Evolutionary conservation across 2,797 vertebrate species (phyloP).

Genomic region (Gallirallus australis): DNA sequence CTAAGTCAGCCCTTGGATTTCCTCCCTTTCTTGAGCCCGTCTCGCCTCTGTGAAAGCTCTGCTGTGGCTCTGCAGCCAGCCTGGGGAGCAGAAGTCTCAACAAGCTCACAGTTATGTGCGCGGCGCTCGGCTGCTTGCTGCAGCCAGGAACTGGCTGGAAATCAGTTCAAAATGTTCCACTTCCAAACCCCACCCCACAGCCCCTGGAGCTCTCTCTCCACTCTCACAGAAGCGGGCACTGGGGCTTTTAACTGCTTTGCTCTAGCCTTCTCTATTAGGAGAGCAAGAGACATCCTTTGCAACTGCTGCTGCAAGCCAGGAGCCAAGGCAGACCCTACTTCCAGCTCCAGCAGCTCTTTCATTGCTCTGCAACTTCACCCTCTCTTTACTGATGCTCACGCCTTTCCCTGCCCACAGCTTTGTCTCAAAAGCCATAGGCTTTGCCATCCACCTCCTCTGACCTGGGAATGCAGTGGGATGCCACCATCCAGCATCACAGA

Average conservation of each 20-base stretch:
- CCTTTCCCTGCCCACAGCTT: neutral
- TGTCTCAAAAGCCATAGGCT: fast-evolving
- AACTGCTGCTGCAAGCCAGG: neutral
- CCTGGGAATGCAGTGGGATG: fast-evolving
- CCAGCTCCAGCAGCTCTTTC: neutral
- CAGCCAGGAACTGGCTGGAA: constrained; percentile 71
- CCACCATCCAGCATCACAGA: neutral
- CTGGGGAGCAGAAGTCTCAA: constrained; percentile 48
- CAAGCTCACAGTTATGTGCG: constrained; percentile 69
- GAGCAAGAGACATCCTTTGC: neutral
- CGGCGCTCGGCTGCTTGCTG: constrained; percentile 18
- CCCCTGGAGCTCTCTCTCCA: constrained; percentile 7
- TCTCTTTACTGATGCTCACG: neutral
- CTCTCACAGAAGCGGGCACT: neutral
- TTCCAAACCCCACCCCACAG: constrained; percentile 52
- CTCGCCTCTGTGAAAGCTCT: constrained; percentile 56
- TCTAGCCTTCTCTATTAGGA: neutral
- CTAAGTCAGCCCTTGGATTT: constrained; percentile 73
- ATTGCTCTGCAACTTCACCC: neutral
- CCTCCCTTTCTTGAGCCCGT: constrained; percentile 65
- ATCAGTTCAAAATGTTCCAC: constrained; percentile 74
- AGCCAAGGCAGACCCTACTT: neutral
- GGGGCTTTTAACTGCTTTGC: constrained; percentile 10
- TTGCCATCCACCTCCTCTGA: neutral
- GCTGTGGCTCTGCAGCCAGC: constrained; percentile 35